A percentile compares a stretch with the other conserved stretches of the same genome.
phyloP scores from a whole-genome alignment of 2,113 vertebrate genomes.

The Pterocles orientalis region DNA sequence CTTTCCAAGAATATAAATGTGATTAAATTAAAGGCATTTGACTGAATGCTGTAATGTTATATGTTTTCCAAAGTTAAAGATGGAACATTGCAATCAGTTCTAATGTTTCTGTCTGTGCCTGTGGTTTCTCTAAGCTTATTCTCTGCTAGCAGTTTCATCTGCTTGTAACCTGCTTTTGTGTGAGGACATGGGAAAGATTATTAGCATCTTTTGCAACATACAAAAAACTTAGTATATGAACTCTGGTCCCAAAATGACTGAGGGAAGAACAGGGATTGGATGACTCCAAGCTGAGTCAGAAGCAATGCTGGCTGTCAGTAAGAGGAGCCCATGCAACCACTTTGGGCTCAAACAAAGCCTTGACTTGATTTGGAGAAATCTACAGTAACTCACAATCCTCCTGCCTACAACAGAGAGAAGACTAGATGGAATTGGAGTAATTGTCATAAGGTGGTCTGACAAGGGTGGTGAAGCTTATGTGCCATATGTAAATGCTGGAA shows the following conservation, averaged over 20 bases:
- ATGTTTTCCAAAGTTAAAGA: constrained; percentile 4
- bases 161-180: background rate
- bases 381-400: background rate
- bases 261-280: background rate
- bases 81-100: background rate
- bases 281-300: background rate
- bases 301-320: background rate
- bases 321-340: background rate
- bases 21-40: constrained; percentile 29
- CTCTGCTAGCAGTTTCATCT: background rate
- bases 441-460: background rate
- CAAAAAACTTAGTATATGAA: background rate
- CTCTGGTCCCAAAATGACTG: background rate
- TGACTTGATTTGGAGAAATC: background rate
- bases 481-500: background rate
- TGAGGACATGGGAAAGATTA: background rate
- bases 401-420: background rate
- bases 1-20: background rate
- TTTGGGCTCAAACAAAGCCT: background rate
- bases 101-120: background rate
- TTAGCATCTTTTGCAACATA: background rate
- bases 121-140: background rate
- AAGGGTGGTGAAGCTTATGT: background rate
- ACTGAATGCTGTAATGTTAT: background rate
- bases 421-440: background rate